Evolutionary conservation across 2,113 vertebrate species (phyloP).

Genomic region (Paraplagusia blochii): DNA sequence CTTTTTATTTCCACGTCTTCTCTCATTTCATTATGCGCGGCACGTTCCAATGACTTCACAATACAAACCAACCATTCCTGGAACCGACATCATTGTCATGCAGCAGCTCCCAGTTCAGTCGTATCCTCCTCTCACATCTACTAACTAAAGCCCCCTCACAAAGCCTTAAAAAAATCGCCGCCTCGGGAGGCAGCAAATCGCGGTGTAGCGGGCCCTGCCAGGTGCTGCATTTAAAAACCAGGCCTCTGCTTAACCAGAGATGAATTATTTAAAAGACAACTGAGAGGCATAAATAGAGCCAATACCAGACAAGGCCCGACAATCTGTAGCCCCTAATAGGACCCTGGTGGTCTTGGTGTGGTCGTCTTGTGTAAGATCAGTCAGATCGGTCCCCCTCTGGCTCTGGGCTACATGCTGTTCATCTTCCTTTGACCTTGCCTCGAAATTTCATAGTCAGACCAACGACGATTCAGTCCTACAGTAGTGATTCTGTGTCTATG

Average conservation of each 20-base stretch:
- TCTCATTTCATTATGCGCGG: conserved; percentile 32
- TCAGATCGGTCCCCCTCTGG: conserved; percentile 21
- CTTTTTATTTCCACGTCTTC: conserved; percentile 12
- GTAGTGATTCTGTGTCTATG: neutral
- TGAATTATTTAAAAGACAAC: conserved; percentile 73
- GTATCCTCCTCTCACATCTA: conserved; percentile 60
- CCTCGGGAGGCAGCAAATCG: conserved; percentile 50
- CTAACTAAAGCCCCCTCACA: conserved; percentile 56
- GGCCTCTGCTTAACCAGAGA: conserved; percentile 55
- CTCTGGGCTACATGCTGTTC: conserved; percentile 56
- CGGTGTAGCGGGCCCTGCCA: conserved; percentile 56
- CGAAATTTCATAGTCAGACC: conserved; percentile 48
- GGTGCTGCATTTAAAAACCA: conserved; percentile 50
- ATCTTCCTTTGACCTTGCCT: conserved; percentile 65
- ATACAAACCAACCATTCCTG: conserved; percentile 40
- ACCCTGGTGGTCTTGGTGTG: conserved; percentile 57
- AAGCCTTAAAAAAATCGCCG: conserved; percentile 56
- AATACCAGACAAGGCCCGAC: conserved; percentile 61
- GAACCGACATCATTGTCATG: conserved; percentile 57
- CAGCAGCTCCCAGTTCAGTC: conserved; percentile 52
- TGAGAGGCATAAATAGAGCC: conserved; percentile 64
- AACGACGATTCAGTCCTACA: conserved; percentile 39
- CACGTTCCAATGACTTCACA: conserved; percentile 31
- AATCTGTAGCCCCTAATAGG: conserved; percentile 60
- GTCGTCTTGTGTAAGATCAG: conserved; percentile 50